Percentiles rank a stretch among this genome's conserved stretches.
phyloP scores from a whole-genome alignment of 2,888 invertebrate species.

The Amphipoea oculea region DNA sequence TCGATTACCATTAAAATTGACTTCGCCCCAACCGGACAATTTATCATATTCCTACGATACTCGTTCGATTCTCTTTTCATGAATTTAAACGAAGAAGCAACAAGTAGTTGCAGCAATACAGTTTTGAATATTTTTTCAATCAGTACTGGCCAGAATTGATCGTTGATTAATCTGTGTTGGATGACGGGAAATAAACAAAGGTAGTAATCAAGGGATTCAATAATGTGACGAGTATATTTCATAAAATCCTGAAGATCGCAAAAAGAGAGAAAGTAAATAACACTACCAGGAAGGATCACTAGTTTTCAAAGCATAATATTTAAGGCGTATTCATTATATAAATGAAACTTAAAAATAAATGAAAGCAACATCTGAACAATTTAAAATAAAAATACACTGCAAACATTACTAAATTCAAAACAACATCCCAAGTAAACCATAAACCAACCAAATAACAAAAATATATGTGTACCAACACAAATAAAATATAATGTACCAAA shows the following conservation, averaged over 20 bases:
- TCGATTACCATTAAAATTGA: conserved; percentile 49
- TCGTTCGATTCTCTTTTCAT: conserved; percentile 52
- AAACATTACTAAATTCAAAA: conserved; percentile 7
- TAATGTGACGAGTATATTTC: neutral
- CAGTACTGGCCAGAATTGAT: conserved; percentile 10
- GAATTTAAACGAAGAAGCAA: conserved; percentile 60
- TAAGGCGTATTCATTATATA: neutral
- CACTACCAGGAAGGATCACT: too few relatives aligned
- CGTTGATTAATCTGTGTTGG: conserved; percentile 23
- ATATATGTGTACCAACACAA: conserved; percentile 30
- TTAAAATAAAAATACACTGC: neutral
- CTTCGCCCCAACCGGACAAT: conserved; percentile 24
- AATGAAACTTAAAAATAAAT: neutral
- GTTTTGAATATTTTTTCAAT: conserved; percentile 45
- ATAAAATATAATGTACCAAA: conserved; percentile 33
- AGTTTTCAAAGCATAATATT: neutral
- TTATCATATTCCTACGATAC: conserved; percentile 39
- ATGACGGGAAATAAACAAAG: neutral
- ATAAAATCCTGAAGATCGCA: neutral
- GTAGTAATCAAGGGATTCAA: neutral
- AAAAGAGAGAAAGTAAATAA: neutral
- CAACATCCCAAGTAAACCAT: conserved; percentile 8
- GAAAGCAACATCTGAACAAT: neutral
- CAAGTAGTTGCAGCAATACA: conserved; percentile 49
- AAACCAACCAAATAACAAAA: conserved; percentile 22